These are phyloP conservation scores for Petroica traversi DNA, from an alignment of 2,113 vertebrate species.

Conservation along the genomic window DNA sequence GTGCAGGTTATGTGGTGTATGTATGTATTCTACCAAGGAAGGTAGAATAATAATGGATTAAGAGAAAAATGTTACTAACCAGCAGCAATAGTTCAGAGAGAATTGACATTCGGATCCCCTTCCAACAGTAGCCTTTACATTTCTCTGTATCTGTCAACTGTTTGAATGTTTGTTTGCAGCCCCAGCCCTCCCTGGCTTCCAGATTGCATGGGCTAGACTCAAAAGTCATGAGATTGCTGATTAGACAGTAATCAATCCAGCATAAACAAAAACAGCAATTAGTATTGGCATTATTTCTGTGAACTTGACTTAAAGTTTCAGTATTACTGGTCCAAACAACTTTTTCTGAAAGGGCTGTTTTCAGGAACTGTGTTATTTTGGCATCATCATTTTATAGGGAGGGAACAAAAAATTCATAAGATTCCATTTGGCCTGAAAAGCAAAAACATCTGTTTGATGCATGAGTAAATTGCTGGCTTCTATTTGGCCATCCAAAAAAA, in stretches of 20 bases:
- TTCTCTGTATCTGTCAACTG: slow-evolving; percentile 18
- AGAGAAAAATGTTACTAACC: background rate
- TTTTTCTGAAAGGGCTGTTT: slow-evolving; percentile 45
- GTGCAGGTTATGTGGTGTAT: background rate
- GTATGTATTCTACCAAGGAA: background rate
- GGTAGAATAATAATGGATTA: background rate
- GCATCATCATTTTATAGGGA: slow-evolving; percentile 62
- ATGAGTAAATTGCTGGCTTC: slow-evolving; percentile 61
- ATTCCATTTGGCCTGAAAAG: slow-evolving; percentile 72
- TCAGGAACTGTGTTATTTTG: slow-evolving; percentile 55
- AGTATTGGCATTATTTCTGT: slow-evolving; percentile 59
- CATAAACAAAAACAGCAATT: slow-evolving; percentile 76
- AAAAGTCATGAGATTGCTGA: slow-evolving; percentile 70
- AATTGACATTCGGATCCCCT: background rate
- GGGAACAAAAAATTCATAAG: slow-evolving; percentile 60
- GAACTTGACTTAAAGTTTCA: slow-evolving; percentile 60
- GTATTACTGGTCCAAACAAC: slow-evolving; percentile 27
- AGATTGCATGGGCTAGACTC: slow-evolving; percentile 64
- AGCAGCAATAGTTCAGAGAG: background rate
- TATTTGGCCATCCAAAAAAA: slow-evolving; percentile 66
- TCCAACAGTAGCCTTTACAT: slow-evolving; percentile 4
- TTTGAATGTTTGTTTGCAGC: slow-evolving; percentile 36
- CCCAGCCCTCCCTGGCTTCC: slow-evolving; percentile 15
- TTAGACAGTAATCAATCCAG: slow-evolving; percentile 69
- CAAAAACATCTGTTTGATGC: slow-evolving; percentile 75